A percentile compares a stretch with the other conserved stretches of the same genome.
Evolutionary conservation across 2,888 invertebrate genomes (phyloP).

Genomic region (Dendrolimus pini): DNA sequence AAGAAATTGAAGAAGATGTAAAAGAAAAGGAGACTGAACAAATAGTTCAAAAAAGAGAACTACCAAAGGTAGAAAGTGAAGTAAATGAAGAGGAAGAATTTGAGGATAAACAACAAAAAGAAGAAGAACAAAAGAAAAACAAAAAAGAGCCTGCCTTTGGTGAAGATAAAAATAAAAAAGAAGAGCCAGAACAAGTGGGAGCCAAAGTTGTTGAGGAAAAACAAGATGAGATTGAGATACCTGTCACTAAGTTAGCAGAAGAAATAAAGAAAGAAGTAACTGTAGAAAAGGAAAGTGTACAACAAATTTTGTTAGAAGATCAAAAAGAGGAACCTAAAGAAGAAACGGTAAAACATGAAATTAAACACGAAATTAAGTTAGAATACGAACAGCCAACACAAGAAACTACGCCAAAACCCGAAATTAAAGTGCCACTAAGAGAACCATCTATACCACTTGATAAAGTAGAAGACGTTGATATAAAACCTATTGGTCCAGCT

Average conservation of each 20-base stretch:
- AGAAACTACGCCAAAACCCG: conserved; percentile 18
- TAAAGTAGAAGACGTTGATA: conserved; percentile 66
- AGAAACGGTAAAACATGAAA: conserved; percentile 15
- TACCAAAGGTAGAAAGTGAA: conserved; percentile 19
- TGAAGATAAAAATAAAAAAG: conserved; percentile 23
- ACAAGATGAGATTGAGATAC: conserved; percentile 2
- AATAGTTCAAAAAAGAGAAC: conserved; percentile 12
- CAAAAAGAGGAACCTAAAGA: conserved; percentile 17
- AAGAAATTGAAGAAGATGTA: conserved; percentile 8
- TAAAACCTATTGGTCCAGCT: conserved; percentile 60
- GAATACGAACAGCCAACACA: conserved; percentile 9
- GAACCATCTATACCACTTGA: conserved; percentile 64
- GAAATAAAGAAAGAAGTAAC: conserved; percentile 4
- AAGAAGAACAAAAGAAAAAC: conserved; percentile 20
- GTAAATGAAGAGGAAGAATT: conserved; percentile 17
- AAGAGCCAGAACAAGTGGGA: conserved; percentile 3
- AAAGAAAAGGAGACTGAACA: conserved; percentile 5
- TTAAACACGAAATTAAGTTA: conserved; percentile 7
- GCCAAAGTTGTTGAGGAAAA: not conserved
- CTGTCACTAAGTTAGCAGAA: not conserved
- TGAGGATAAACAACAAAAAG: conserved; percentile 22
- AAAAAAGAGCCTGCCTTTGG: conserved; percentile 15
- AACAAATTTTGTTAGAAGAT: conserved; percentile 8
- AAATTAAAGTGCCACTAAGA: conserved; percentile 40
- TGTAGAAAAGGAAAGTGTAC: conserved; percentile 13